phyloP scores from a whole-genome alignment of 1,140 invertebrate species.

The Drosophila orena region DNA sequence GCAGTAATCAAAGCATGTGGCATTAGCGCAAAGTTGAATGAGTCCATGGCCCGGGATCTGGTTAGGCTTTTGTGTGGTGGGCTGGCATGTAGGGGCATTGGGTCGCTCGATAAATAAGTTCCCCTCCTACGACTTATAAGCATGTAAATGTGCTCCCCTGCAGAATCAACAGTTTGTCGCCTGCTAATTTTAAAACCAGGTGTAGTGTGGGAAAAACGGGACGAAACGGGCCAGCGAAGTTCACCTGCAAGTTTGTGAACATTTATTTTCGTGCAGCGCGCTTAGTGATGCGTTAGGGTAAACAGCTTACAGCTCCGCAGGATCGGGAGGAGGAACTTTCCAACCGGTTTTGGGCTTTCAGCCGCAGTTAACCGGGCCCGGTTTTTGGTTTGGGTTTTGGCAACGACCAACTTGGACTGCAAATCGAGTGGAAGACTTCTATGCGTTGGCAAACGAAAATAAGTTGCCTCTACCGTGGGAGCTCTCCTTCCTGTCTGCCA shows the following conservation, averaged over 20 bases:
- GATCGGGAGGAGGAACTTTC: not conserved
- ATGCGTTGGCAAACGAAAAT: constrained; percentile 74
- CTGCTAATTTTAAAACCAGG: constrained; percentile 73
- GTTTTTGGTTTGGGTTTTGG: constrained; percentile 42
- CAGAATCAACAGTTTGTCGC: constrained; percentile 78
- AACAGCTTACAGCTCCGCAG: constrained; percentile 7
- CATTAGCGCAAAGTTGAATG: constrained; percentile 84
- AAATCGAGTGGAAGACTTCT: constrained; percentile 80
- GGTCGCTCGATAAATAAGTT: constrained; percentile 55
- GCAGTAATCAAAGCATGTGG: constrained; percentile 83
- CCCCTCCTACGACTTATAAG: not conserved
- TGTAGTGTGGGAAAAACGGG: not conserved
- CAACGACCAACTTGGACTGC: constrained; percentile 51
- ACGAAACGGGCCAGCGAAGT: constrained; percentile 37
- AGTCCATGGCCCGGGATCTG: constrained; percentile 51
- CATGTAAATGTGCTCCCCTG: constrained; percentile 19
- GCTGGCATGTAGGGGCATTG: constrained; percentile 51
- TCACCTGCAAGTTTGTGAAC: constrained; percentile 62
- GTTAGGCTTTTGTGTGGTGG: constrained; percentile 62
- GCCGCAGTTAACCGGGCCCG: constrained; percentile 15
- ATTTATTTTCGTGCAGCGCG: constrained; percentile 73
- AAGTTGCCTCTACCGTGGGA: constrained; percentile 43
- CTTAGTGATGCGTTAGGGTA: constrained; percentile 74
- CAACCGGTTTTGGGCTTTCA: constrained; percentile 6
- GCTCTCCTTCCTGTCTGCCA: constrained; percentile 26